Conservation (phyloP, 2,797 vertebrate genomes). For the Silurus aristotelis region DNA sequence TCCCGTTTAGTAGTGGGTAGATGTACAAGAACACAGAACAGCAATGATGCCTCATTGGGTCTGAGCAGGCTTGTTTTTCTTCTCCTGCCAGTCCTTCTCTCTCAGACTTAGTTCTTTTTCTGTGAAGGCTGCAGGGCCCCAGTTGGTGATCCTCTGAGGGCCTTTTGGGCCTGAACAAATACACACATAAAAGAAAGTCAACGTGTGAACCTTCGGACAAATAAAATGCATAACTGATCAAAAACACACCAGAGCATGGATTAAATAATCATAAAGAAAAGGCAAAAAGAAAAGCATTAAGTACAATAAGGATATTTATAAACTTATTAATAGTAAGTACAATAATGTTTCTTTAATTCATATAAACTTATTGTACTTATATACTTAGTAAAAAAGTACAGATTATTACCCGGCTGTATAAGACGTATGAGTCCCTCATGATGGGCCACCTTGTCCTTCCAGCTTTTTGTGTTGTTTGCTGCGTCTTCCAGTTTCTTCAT, state of each 20-base stretch:
- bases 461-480: conserved; percentile 87
- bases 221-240: not conserved
- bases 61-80: conserved; percentile 75
- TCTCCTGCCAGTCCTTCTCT: conserved; percentile 89
- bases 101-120: conserved; percentile 85
- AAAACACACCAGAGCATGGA: not conserved
- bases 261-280: not conserved
- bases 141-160: conserved; percentile 87
- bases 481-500: conserved; percentile 90
- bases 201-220: not conserved
- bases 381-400: not conserved
- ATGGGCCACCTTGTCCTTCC: conserved; percentile 95
- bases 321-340: too few relatives aligned
- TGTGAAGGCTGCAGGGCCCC: conserved; percentile 92
- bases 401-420: conserved; percentile 80
- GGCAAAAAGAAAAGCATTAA: not conserved
- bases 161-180: conserved; percentile 83
- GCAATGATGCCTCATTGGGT: conserved; percentile 60
- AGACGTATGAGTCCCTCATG: conserved; percentile 91
- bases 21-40: conserved; percentile 23
- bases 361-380: too few relatives aligned
- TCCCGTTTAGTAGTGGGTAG: conserved; percentile 39
- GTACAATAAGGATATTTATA: not conserved
- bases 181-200: not conserved
- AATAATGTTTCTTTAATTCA: too few relatives aligned